A percentile compares a stretch with the other conserved stretches of the same genome.
phyloP scores from a whole-genome alignment of 2,113 vertebrate species.

The Ceyx cyanopectus region DNA sequence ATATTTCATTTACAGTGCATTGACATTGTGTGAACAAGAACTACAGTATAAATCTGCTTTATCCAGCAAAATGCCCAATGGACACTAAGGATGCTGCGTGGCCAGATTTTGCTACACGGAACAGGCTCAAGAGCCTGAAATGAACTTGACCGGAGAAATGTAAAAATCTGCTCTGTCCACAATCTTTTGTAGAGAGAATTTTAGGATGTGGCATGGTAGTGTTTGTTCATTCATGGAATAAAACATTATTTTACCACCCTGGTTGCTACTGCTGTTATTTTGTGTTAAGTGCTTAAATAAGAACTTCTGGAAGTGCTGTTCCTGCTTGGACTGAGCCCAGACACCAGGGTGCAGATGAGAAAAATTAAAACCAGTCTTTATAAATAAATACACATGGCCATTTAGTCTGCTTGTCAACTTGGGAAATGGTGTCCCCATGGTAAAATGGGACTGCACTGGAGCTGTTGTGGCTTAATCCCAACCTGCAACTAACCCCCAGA shows the following conservation, averaged over 20 bases:
- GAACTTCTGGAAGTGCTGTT: background rate
- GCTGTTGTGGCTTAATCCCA: background rate
- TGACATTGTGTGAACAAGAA: constrained; percentile 18
- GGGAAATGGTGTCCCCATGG: background rate
- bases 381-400: background rate
- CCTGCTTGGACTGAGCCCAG: background rate
- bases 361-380: background rate
- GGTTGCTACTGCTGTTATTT: constrained; percentile 57
- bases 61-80: constrained; percentile 27
- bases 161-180: constrained; percentile 65
- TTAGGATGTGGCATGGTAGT: constrained; percentile 76
- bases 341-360: background rate
- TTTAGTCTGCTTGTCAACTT: background rate
- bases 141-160: constrained; percentile 34
- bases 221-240: constrained; percentile 81
- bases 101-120: constrained; percentile 41
- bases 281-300: background rate
- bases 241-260: constrained; percentile 84
- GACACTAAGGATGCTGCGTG: constrained; percentile 38
- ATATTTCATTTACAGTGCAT: constrained; percentile 38
- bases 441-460: background rate
- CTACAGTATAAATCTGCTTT: constrained; percentile 49
- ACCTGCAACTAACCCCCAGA: background rate
- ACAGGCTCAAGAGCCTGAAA: constrained; percentile 10
- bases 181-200: constrained; percentile 64